phyloP scores from a whole-genome alignment of 2,888 invertebrate genomes.

The Horisme vitalbata region DNA sequence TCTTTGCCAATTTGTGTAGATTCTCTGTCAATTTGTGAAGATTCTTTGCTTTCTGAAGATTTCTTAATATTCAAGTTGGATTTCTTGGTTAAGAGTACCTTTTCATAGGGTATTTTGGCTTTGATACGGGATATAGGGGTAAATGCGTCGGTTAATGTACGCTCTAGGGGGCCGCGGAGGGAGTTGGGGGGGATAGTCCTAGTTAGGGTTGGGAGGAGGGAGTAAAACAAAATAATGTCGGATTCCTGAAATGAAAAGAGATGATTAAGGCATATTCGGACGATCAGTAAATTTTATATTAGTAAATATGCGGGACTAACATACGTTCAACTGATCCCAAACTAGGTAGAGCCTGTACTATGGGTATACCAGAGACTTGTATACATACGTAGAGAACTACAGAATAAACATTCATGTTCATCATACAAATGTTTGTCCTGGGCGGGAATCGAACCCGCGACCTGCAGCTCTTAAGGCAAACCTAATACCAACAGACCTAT shows the following conservation, averaged over 20 bases:
- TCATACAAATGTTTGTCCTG: too few species aligned
- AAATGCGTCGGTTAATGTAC: slow-evolving; percentile 66
- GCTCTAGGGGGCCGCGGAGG: slow-evolving; percentile 79
- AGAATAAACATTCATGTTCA: too few species aligned
- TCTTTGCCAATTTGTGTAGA: not conserved
- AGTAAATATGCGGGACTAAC: too few species aligned
- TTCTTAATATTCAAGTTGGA: not conserved
- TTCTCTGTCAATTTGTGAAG: not conserved
- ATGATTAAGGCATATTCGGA: too few species aligned
- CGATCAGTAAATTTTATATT: too few species aligned
- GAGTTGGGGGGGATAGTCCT: slow-evolving; percentile 82
- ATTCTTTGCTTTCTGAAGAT: not conserved
- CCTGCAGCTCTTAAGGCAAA: too few species aligned
- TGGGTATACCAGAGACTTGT: too few species aligned
- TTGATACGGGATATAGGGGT: slow-evolving; percentile 34
- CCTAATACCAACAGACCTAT: too few species aligned
- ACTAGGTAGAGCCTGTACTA: too few species aligned
- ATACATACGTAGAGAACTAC: too few species aligned
- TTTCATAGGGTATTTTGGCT: slow-evolving; percentile 24
- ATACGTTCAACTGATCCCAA: too few species aligned
- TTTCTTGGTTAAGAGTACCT: slow-evolving; percentile 10
- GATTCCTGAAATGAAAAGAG: slow-evolving; percentile 65
- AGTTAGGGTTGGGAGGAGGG: slow-evolving; percentile 79
- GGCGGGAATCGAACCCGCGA: too few species aligned
- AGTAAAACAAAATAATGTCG: slow-evolving; percentile 71